A percentile compares a stretch with the other conserved stretches of the same genome.
phyloP scores from a whole-genome alignment of 2,888 invertebrate genomes.

The Drosophila borealis region DNA sequence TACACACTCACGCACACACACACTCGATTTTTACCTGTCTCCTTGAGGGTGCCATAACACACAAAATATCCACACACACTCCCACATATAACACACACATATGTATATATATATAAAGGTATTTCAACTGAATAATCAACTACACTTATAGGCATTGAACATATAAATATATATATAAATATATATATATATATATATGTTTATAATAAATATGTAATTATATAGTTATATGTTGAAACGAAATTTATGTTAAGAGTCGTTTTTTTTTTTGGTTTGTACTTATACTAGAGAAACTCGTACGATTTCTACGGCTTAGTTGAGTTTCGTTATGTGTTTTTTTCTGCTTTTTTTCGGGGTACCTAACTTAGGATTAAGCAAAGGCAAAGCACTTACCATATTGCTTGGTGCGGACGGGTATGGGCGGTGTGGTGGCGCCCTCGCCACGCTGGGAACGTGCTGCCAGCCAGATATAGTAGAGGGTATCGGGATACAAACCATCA shows the following conservation, averaged over 20 bases:
- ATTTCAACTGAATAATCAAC: constrained; percentile 62
- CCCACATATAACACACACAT: constrained; percentile 23
- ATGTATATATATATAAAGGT: constrained; percentile 15
- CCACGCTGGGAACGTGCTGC: constrained; percentile 97
- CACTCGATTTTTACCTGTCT: constrained; percentile 48
- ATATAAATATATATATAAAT: constrained; percentile 28
- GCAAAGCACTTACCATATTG: constrained; percentile 95
- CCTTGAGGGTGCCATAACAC: constrained; percentile 46
- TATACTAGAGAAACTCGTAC: constrained; percentile 68
- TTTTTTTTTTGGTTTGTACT: constrained; percentile 38
- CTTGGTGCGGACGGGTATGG: constrained; percentile 96
- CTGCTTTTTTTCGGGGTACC: constrained; percentile 17
- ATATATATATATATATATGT: constrained; percentile 23
- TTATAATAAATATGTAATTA: constrained; percentile 27
- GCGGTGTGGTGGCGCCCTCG: constrained; percentile 97
- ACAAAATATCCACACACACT: constrained; percentile 40
- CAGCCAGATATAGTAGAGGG: constrained; percentile 98
- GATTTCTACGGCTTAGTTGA: constrained; percentile 64
- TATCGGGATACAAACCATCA: constrained; percentile 96
- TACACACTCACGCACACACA: constrained; percentile 13
- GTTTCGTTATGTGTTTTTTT: constrained; percentile 21
- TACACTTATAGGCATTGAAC: constrained; percentile 52
- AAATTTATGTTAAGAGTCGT: constrained; percentile 34
- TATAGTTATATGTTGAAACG: constrained; percentile 36
- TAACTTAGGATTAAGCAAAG: constrained; percentile 49